phyloP scores from a whole-genome alignment of 2,113 vertebrate species.

The Greenwoodochromis staneri region DNA sequence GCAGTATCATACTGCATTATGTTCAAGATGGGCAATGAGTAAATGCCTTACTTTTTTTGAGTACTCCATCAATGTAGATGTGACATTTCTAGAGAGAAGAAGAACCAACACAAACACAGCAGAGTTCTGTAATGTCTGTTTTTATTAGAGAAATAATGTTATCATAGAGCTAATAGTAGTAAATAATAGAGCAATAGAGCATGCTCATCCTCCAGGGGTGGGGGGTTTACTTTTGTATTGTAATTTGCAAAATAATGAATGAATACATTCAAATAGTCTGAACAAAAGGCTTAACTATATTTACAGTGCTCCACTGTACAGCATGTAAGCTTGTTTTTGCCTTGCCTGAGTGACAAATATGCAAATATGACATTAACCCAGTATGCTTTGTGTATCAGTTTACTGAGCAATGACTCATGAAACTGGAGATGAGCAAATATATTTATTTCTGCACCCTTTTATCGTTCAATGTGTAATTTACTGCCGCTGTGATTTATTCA shows the following conservation, averaged over 20 bases:
- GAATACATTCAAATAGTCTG: background rate
- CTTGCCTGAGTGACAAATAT: background rate
- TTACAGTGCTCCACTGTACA: background rate
- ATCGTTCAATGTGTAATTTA: background rate
- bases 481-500: background rate
- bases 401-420: background rate
- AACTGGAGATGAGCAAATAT: background rate
- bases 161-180: background rate
- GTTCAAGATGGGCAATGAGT: background rate
- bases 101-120: background rate
- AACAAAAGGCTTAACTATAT: background rate
- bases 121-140: background rate
- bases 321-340: background rate
- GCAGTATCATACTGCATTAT: background rate
- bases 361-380: background rate
- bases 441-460: background rate
- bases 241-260: background rate
- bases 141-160: constrained; percentile 37
- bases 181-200: background rate
- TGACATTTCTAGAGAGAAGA: background rate
- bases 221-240: background rate
- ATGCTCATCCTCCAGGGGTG: background rate
- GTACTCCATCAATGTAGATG: background rate
- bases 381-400: background rate
- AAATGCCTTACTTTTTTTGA: background rate